A percentile compares a stretch with the other conserved stretches of the same genome.
These are phyloP conservation scores for Lasioglossum lativentre DNA, from an alignment of 2,888 invertebrate genomes.

Conservation along the genomic window DNA sequence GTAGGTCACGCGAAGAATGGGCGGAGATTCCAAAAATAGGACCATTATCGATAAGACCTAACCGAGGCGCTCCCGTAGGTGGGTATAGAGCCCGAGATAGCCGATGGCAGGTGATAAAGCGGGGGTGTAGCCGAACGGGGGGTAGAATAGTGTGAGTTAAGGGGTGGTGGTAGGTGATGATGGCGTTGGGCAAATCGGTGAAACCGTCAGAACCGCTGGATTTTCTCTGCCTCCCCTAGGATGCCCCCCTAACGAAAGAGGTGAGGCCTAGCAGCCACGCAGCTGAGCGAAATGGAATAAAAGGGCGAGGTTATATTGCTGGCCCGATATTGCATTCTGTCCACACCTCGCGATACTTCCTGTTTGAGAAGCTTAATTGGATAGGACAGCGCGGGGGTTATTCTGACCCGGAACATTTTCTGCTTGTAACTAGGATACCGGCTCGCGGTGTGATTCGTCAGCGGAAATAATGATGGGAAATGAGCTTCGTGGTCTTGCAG, in stretches of 20 bases:
- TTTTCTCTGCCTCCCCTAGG: constrained; percentile 23
- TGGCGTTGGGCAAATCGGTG: constrained; percentile 60
- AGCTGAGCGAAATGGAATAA: constrained; percentile 70
- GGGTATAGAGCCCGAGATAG: constrained; percentile 60
- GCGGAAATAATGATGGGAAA: neutral
- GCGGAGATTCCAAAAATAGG: constrained; percentile 84
- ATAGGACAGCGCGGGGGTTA: constrained; percentile 27
- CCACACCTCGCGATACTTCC: constrained; percentile 56
- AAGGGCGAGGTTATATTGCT: constrained; percentile 74
- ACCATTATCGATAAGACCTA: constrained; percentile 83
- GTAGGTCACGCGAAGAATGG: constrained; percentile 84
- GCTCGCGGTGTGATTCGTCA: neutral
- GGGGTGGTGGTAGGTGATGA: constrained; percentile 71
- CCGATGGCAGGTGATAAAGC: constrained; percentile 84
- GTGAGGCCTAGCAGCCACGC: constrained; percentile 33
- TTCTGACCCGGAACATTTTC: neutral
- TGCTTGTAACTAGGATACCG: neutral
- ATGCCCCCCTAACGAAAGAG: constrained; percentile 20
- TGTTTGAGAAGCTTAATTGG: constrained; percentile 65
- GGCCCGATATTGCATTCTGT: constrained; percentile 67
- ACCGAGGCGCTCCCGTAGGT: constrained; percentile 74
- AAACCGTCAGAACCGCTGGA: constrained; percentile 41
- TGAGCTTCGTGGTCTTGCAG: neutral
- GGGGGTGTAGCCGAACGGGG: constrained; percentile 60
- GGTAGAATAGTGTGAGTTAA: constrained; percentile 77